Conservation (phyloP, 2,888 invertebrate genomes). For the Hololepta plana region DNA sequence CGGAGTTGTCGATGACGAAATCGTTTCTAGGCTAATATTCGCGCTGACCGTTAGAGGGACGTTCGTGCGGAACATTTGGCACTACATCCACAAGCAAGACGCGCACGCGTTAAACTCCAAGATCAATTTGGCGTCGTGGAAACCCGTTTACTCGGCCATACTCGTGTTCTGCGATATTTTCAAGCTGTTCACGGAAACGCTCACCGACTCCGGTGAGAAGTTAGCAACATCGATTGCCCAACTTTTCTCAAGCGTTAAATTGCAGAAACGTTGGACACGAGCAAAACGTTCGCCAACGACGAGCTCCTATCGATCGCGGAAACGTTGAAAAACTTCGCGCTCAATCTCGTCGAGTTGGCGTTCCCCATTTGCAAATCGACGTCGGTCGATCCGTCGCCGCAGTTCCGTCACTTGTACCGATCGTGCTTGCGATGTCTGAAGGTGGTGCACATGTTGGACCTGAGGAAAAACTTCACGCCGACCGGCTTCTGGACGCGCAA, state of each 20-base stretch:
- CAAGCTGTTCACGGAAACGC: conserved; percentile 26
- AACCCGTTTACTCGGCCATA: no score
- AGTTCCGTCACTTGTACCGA: conserved; percentile 23
- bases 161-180: conserved; percentile 28
- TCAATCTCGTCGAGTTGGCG: conserved; percentile 25
- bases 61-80: conserved; percentile 24
- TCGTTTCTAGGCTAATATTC: conserved; percentile 18
- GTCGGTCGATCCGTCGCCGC: conserved; percentile 12
- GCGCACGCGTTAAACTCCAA: no score
- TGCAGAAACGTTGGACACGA: conserved; percentile 24
- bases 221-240: no score
- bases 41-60: conserved; percentile 23
- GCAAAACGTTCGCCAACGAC: conserved; percentile 22
- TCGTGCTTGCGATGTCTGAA: conserved; percentile 23
- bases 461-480: conserved; percentile 56
- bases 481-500: conserved; percentile 25
- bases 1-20: neutral
- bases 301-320: conserved; percentile 24
- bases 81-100: conserved; percentile 17
- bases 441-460: conserved; percentile 66
- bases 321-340: conserved; percentile 21
- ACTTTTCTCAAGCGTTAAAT: conserved; percentile 1
- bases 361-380: conserved; percentile 27
- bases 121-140: conserved; percentile 20
- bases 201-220: conserved; percentile 23